Base-by-base conservation (phyloP, 2,113 vertebrate genomes). In the Cervus canadensis region DNA sequence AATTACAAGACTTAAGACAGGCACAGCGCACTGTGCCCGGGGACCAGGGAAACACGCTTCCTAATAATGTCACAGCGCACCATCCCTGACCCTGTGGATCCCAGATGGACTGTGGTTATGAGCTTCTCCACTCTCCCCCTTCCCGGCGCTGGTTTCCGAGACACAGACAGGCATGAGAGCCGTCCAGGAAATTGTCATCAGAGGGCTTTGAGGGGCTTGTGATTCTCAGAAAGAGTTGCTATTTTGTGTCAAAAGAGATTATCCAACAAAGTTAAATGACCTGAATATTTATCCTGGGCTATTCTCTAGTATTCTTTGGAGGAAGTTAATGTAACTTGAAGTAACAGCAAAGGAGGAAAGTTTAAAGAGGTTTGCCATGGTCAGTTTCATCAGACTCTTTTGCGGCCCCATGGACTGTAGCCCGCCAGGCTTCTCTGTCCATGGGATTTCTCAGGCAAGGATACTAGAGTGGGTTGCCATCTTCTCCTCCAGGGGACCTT, bases 221-320 rank as follows among this genome's bases (percentile, higher is more conserved):
- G 26, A 28, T 57, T 81, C 52, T 92, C 36, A 19, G 28, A 36
- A 57, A 43, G 40, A 74, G 21, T 82, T 90, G 91, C 94, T 96
- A 4, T 76, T 94, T 81, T 28, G 84, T 87, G 84, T 94, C 92
- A 17, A 64, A 83, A 78, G 26, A 97, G 59, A 92, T 96, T 21
- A 87, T 88, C 50, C 96, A 64, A 78, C 71, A n/a, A 36, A 90
- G 52, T 85, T 40, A 54, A 56, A 40, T 19, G 64, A 36, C 59
- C 48, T 56, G 74, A 88, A 45, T 79, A 57, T 89, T 87, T 86
- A 93, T 74, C 56, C 48, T 1, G 16, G 50, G 30, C 56, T 82
- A 30, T 45, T 94, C 36, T 88, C 56, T 54, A 6, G 30, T 56
- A 54, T 67, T 25, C 21, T 85, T 84, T 60, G 78, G 40, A 96